A percentile compares a stretch with the other conserved stretches of the same genome.
These are phyloP conservation scores for Hippocampus kuda DNA, from an alignment of 2,797 vertebrate genomes.

Conservation along the genomic window DNA sequence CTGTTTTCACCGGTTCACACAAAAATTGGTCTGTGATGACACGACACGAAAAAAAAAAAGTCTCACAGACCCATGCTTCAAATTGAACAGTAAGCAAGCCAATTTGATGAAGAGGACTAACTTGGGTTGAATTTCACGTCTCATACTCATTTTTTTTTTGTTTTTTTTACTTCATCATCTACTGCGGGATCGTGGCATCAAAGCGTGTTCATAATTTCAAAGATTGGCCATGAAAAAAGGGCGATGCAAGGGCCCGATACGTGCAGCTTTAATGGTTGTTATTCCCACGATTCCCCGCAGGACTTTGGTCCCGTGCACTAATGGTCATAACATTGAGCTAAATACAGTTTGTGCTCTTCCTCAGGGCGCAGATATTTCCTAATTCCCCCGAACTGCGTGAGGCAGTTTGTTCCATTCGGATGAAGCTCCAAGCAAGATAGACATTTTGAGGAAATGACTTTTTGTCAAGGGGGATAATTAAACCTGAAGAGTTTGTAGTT, in stretches of 20 bases:
- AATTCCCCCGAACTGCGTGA: neutral
- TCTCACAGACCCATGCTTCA: neutral
- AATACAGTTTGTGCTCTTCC: slow-evolving; percentile 5
- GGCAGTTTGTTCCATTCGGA: slow-evolving; percentile 2
- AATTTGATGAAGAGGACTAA: neutral
- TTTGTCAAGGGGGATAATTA: slow-evolving; percentile 1
- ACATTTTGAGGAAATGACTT: neutral
- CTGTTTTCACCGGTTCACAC: neutral
- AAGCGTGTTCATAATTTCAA: neutral
- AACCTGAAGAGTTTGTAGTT: too few species aligned
- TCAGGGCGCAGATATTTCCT: neutral
- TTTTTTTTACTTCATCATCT: neutral
- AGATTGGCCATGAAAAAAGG: neutral
- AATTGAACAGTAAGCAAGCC: neutral
- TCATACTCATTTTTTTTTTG: neutral
- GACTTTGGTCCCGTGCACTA: neutral
- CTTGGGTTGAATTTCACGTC: neutral
- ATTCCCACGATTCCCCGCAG: neutral
- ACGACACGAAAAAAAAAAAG: too few species aligned
- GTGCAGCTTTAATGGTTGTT: neutral
- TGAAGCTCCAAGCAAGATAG: neutral
- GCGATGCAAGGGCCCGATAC: neutral
- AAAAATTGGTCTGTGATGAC: too few species aligned
- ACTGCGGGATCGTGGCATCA: neutral
- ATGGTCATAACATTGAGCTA: slow-evolving; percentile 2